A percentile compares a stretch with the other conserved stretches of the same genome.
Evolutionary conservation across 1,140 invertebrate genomes (phyloP).

Genomic region (Drosophila littoralis): DNA sequence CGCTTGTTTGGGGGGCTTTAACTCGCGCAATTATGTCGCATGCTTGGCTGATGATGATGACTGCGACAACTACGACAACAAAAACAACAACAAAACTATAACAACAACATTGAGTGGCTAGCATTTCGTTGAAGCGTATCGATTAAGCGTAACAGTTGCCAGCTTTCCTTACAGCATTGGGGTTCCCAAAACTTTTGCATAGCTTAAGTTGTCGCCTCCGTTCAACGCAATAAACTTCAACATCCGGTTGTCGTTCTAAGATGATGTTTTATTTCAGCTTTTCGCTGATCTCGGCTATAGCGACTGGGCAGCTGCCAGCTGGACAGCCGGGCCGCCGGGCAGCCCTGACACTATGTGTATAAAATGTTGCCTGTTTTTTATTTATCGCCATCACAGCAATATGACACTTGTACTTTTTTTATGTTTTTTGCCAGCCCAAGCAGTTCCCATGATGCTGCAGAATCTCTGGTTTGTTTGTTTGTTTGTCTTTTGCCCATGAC

Average conservation of each 20-base stretch:
- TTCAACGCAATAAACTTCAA: slow-evolving; percentile 64
- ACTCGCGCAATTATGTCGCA: slow-evolving; percentile 84
- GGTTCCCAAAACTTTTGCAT: slow-evolving; percentile 60
- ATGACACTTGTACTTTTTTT: slow-evolving; percentile 76
- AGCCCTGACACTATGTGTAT: slow-evolving; percentile 49
- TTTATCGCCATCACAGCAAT: slow-evolving; percentile 71
- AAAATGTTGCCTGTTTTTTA: slow-evolving; percentile 73
- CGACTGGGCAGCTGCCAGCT: slow-evolving; percentile 52
- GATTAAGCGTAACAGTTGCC: slow-evolving; percentile 67
- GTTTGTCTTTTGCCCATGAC: slow-evolving; percentile 78
- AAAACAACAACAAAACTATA: slow-evolving; percentile 35
- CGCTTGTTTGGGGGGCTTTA: slow-evolving; percentile 63
- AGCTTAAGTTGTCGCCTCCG: slow-evolving; percentile 45
- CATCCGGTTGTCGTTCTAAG: slow-evolving; percentile 80
- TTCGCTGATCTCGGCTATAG: slow-evolving; percentile 66
- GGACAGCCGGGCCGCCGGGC: slow-evolving; percentile 25
- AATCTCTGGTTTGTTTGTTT: slow-evolving; percentile 79
- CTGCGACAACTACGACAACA: slow-evolving; percentile 66
- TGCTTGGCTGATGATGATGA: slow-evolving; percentile 84
- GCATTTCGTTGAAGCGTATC: slow-evolving; percentile 75
- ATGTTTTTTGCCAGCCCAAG: slow-evolving; percentile 65
- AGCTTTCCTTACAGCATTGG: slow-evolving; percentile 26
- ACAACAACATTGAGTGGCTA: slow-evolving; percentile 47
- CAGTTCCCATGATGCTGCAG: slow-evolving; percentile 82
- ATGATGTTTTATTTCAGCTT: slow-evolving; percentile 44